Conservation (phyloP, 2,888 invertebrate genomes). For the Lottia gigantea region DNA sequence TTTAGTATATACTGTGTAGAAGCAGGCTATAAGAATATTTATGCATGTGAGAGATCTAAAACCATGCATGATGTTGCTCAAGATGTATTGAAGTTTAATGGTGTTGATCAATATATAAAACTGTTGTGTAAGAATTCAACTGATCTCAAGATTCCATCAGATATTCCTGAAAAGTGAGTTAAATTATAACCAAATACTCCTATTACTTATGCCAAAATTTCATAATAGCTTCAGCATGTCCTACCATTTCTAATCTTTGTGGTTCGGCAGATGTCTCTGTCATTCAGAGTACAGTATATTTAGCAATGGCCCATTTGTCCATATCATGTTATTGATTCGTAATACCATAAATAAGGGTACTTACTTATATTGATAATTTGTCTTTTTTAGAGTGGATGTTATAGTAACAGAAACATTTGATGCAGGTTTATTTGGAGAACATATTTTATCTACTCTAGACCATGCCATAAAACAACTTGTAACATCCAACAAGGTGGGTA, state of each 20-base stretch:
- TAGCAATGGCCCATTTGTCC: background rate
- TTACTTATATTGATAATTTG: background rate
- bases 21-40: conserved; percentile 72
- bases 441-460: conserved; percentile 74
- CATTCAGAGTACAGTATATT: background rate
- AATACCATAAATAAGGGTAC: too few species aligned
- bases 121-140: conserved; percentile 76
- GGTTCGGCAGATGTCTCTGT: too few species aligned
- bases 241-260: too few species aligned
- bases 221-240: too few species aligned
- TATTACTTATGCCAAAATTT: too few species aligned
- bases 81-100: conserved; percentile 72
- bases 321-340: too few species aligned
- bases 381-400: conserved; percentile 71
- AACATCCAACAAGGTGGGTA: too few species aligned
- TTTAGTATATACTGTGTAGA: conserved; percentile 75
- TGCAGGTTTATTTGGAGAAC: conserved; percentile 83
- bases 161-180: conserved; percentile 72
- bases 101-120: conserved; percentile 66
- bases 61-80: conserved; percentile 75
- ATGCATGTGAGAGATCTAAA: conserved; percentile 78
- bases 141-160: conserved; percentile 70
- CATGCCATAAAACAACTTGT: conserved; percentile 71
- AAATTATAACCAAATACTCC: too few species aligned
- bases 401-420: conserved; percentile 85